Percentiles rank a stretch among this genome's conserved stretches.
phyloP scores from a whole-genome alignment of 2,113 vertebrate genomes.

The Epinephelus moara region DNA sequence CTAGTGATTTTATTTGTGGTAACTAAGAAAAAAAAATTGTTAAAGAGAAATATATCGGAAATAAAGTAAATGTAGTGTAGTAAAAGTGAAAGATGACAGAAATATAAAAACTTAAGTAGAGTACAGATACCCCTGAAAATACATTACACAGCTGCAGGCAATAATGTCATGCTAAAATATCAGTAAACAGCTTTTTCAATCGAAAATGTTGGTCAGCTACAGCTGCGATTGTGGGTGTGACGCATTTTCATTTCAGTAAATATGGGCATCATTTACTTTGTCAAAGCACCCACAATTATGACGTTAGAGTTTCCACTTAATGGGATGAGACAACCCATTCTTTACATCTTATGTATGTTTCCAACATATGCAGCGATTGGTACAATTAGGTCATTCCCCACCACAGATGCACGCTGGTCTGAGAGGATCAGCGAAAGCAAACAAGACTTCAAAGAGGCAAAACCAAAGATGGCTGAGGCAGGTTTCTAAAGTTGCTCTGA shows the following conservation, averaged over 20 bases:
- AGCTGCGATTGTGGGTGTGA: background rate
- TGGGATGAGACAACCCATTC: background rate
- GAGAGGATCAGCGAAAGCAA: slow-evolving; percentile 56
- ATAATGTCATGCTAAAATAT: background rate
- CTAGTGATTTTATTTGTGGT: too few species aligned
- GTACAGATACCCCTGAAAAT: background rate
- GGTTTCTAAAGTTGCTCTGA: slow-evolving; percentile 61
- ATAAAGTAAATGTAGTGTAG: too few species aligned
- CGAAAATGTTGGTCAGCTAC: background rate
- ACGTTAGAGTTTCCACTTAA: background rate
- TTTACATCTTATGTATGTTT: slow-evolving; percentile 14
- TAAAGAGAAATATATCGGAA: too few species aligned
- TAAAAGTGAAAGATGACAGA: too few species aligned
- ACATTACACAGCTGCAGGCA: background rate
- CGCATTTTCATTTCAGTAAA: background rate
- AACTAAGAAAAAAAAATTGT: too few species aligned
- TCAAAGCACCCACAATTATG: background rate
- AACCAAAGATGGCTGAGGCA: slow-evolving; percentile 64
- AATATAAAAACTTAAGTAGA: too few species aligned
- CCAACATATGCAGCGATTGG: slow-evolving; percentile 3
- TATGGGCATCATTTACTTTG: background rate
- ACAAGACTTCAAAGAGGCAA: slow-evolving; percentile 63
- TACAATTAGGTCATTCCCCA: slow-evolving; percentile 30
- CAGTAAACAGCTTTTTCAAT: background rate
- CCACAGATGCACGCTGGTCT: slow-evolving; percentile 34